These are phyloP conservation scores for Amiota minor DNA, from an alignment of 2,888 invertebrate genomes.

Conservation along the genomic window DNA sequence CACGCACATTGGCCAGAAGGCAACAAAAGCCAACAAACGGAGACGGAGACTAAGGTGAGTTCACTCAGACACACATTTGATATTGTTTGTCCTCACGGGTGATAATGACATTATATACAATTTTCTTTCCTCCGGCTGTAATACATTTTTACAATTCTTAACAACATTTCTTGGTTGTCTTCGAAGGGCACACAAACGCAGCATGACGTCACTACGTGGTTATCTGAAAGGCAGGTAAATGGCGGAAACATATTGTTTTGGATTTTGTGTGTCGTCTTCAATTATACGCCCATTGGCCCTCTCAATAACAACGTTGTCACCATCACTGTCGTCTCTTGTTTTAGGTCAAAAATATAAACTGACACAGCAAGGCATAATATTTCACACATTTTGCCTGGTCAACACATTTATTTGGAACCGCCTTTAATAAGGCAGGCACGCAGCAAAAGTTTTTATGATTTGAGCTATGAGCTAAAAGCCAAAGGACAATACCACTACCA, in stretches of 20 bases:
- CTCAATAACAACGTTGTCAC: too few species aligned
- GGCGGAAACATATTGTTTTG: conserved; percentile 24
- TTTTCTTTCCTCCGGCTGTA: not conserved
- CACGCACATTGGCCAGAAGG: conserved; percentile 32
- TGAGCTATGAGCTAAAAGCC: conserved; percentile 59
- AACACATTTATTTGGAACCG: conserved; percentile 45
- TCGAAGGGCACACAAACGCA: conserved; percentile 49
- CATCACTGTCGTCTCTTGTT: conserved; percentile 26
- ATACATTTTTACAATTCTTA: not conserved
- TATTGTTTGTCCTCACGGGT: conserved; percentile 49
- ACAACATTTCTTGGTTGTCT: not conserved
- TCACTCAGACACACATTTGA: conserved; percentile 16
- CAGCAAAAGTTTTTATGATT: conserved; percentile 62
- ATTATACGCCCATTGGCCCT: conserved; percentile 42
- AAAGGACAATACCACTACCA: conserved; percentile 59
- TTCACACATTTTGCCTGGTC: conserved; percentile 58
- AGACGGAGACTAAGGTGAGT: conserved; percentile 23
- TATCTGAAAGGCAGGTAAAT: conserved; percentile 35
- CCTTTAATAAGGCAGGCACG: conserved; percentile 51
- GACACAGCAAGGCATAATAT: conserved; percentile 67
- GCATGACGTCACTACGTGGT: conserved; percentile 59
- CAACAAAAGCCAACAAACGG: conserved; percentile 23
- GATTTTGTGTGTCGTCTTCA: conserved; percentile 40
- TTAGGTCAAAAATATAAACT: conserved; percentile 55
- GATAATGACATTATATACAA: conserved; percentile 62